A percentile compares a stretch with the other conserved stretches of the same genome.
Evolutionary conservation across 2,113 vertebrate species (phyloP).

Genomic region (Melanerpes formicivorus): DNA sequence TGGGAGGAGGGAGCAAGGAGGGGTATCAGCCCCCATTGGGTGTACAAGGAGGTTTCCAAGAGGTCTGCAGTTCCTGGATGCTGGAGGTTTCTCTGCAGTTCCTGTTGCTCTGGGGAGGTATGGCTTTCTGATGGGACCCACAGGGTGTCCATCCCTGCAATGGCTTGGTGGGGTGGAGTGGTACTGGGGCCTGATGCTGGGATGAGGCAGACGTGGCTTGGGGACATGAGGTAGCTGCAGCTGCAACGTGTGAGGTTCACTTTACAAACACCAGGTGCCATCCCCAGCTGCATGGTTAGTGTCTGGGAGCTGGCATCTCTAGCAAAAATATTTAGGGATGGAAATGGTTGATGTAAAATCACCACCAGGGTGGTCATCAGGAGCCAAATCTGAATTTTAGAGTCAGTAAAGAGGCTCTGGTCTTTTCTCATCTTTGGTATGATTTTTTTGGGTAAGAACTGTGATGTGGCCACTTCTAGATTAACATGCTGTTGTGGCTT

Average conservation of each 20-base stretch:
- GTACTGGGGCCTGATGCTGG: neutral
- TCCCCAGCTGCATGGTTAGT: fast-evolving
- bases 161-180: fast-evolving
- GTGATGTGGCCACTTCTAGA: neutral
- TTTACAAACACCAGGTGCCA: neutral
- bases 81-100: neutral
- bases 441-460: neutral
- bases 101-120: neutral
- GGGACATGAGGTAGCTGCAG: fast-evolving
- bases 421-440: neutral
- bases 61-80: neutral
- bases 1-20: fast-evolving
- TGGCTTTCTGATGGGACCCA: neutral
- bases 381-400: neutral
- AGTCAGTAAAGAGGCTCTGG: neutral
- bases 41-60: neutral
- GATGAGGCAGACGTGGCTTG: neutral
- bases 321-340: neutral
- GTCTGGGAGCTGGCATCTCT: too few species aligned
- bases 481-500: fast-evolving
- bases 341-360: neutral
- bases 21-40: neutral
- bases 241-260: neutral
- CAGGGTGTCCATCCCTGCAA: fast-evolving
- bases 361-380: too few species aligned